Percentiles rank a stretch among this genome's conserved stretches.
Evolutionary conservation across 2,888 invertebrate genomes (phyloP).

Genomic region (Agrochola litura): DNA sequence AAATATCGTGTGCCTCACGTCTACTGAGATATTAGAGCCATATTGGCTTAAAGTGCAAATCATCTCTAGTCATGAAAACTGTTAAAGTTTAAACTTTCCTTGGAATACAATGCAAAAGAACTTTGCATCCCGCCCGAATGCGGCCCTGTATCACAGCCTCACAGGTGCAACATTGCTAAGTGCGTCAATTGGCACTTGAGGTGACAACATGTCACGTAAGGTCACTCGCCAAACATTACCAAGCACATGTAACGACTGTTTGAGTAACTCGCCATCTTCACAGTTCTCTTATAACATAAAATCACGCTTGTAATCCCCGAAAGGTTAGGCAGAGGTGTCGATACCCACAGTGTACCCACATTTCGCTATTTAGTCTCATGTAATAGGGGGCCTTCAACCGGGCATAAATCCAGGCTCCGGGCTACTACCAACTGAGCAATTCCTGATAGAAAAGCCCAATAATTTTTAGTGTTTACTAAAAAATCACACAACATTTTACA

Average conservation of each 20-base stretch:
- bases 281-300: too few relatives aligned
- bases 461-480: too few relatives aligned
- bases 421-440: too few relatives aligned
- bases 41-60: not conserved
- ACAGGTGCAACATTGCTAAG: conserved; percentile 36
- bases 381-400: too few relatives aligned
- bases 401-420: too few relatives aligned
- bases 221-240: conserved; percentile 28
- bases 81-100: not conserved
- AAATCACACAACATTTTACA: too few relatives aligned
- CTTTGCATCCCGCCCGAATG: not conserved
- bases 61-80: not conserved
- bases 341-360: too few relatives aligned
- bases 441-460: too few relatives aligned
- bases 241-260: conserved; percentile 5
- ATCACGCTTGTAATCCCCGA: too few relatives aligned
- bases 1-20: too few relatives aligned
- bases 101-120: not conserved
- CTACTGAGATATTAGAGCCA: not conserved
- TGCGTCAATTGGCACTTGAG: conserved; percentile 37
- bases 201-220: conserved; percentile 35
- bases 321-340: too few relatives aligned
- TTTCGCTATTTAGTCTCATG: too few relatives aligned
- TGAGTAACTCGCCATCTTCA: conserved; percentile 10
- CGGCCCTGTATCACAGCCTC: conserved; percentile 20